Percentiles rank a stretch among this genome's conserved stretches.
phyloP scores from a whole-genome alignment of 2,888 invertebrate species.

The Coremacera marginata region DNA sequence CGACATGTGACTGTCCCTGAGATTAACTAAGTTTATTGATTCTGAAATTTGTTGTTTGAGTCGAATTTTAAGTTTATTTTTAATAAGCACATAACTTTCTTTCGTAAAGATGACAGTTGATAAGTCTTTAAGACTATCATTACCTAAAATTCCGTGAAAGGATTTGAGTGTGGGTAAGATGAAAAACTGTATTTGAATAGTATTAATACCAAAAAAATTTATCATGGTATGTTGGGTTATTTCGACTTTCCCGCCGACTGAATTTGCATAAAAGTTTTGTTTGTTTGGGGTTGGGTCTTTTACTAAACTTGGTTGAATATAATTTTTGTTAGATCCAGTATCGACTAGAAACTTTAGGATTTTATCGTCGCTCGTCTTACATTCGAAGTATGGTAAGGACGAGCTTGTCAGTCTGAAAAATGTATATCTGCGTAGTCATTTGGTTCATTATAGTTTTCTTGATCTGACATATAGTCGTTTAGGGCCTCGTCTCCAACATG shows the following conservation, averaged over 20 bases:
- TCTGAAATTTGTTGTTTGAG: conserved; percentile 8
- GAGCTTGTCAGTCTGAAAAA: conserved; percentile 7
- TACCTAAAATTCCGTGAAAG: conserved; percentile 40
- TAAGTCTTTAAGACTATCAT: conserved; percentile 36
- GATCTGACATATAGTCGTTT: too few species aligned
- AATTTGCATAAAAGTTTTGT: not conserved
- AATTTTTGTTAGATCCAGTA: not conserved
- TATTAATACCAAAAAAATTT: not conserved
- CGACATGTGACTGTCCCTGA: too few species aligned
- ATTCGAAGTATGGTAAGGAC: not conserved
- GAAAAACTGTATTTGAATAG: conserved; percentile 31
- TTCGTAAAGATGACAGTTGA: conserved; percentile 30
- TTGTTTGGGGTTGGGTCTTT: not conserved
- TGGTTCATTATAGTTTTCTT: not conserved
- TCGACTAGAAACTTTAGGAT: not conserved
- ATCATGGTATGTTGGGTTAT: not conserved
- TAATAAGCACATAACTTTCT: conserved; percentile 31
- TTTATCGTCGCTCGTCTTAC: not conserved
- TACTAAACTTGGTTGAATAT: not conserved
- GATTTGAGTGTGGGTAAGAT: conserved; percentile 36
- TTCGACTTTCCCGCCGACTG: not conserved
- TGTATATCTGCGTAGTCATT: not conserved
- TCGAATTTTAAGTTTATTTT: conserved; percentile 16
- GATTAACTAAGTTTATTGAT: not conserved
- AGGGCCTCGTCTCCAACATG: too few species aligned